Conservation (phyloP, 2,888 invertebrate genomes). For the Scaeva pyrastri region DNA sequence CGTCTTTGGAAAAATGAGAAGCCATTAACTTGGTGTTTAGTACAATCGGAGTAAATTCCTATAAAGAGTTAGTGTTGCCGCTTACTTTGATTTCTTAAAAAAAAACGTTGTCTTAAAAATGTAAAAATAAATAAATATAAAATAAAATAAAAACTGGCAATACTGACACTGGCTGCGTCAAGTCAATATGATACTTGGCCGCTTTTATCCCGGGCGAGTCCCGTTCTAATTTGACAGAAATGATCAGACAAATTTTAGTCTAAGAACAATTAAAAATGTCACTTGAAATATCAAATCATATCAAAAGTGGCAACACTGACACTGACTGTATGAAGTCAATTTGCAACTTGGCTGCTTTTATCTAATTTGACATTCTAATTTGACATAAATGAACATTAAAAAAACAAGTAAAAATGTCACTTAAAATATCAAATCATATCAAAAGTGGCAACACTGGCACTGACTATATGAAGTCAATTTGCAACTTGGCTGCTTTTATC, state of each 20-base stretch:
- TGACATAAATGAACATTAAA: too few species aligned
- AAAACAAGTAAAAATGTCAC: too few species aligned
- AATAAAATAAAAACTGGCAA: too few species aligned
- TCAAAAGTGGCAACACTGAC: neutral
- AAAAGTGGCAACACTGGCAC: neutral
- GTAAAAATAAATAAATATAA: too few species aligned
- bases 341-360: slow-evolving; percentile 23
- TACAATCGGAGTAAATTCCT: slow-evolving; percentile 11
- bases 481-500: slow-evolving; percentile 29
- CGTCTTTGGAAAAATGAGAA: slow-evolving; percentile 25
- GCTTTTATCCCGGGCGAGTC: too few species aligned
- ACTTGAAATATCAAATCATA: neutral
- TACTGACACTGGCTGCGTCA: too few species aligned
- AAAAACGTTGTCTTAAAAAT: too few species aligned
- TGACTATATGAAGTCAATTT: neutral
- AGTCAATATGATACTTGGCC: too few species aligned
- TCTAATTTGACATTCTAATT: too few species aligned
- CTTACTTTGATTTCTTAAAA: neutral
- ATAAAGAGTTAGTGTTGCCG: neutral
- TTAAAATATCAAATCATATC: neutral
- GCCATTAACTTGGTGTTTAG: slow-evolving; percentile 45
- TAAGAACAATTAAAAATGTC: too few species aligned
- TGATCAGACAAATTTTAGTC: too few species aligned
- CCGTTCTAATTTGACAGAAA: too few species aligned
- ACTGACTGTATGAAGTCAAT: neutral